Evolutionary conservation across 2,888 invertebrate genomes (phyloP), one percentile per base, ranked within the genome.

Genomic region (Andrena trimmerana): DNA sequence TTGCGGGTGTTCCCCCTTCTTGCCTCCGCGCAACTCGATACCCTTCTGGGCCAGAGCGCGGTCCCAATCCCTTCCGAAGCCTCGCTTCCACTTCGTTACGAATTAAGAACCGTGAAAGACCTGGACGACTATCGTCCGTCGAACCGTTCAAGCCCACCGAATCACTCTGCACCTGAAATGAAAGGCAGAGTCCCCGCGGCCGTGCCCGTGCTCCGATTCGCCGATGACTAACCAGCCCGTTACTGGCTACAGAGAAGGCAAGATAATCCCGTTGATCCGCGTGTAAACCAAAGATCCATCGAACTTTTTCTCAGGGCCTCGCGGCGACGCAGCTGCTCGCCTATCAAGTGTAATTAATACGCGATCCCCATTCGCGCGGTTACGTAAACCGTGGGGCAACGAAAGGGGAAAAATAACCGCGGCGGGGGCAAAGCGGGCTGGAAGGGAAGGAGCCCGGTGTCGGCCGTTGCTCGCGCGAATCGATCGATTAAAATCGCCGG

Each of bases 401-500:
- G 31, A 36, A 73, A 29, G 42, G 16, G n/a, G 62, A 80, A 66
- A 71, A 76, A 60, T 31, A 42, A 16, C 16, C 42, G 13, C 0
- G 42, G 42, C 42, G 42, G 42, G 42, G 42, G 16, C 16, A 8
- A 67, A 68, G 60, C 20, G 62, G 60, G 54, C 31, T 50, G 57
- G 66, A 50, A 24, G 13, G 3, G 52, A 60, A 42, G 31, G 50
- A 36, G 63, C 8, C 42, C 24, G 36, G 8, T 24, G n/a, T 24
- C 6, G 6, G n/a, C 42, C 36, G 36, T 33, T 29, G 66, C 52
- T 70, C 62, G 77, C 67, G 60, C 62, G 36, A 33, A 73, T 66
- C 72, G 59, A 82, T 80, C 76, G 81, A 84, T 78, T 86, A 85
- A 87, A 85, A 83, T 83, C 69, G 73, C 36, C 57, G 5, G 62